Evolutionary conservation across 2,888 invertebrate genomes (phyloP).

Genomic region (Thereva nobilitata): DNA sequence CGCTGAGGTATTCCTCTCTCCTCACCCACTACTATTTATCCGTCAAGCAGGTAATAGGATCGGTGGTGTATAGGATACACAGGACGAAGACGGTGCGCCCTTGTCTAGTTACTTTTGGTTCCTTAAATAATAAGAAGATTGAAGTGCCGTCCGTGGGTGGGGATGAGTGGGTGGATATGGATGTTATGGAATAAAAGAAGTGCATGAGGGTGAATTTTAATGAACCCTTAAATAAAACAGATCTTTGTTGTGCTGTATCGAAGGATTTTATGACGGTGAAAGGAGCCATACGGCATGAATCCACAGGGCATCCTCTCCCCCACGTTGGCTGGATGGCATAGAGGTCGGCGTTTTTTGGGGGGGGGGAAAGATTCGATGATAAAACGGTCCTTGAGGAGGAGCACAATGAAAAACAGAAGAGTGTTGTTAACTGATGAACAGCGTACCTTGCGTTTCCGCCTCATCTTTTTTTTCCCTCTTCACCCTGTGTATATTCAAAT

Average conservation of each 20-base stretch:
- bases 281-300: slow-evolving; percentile 23
- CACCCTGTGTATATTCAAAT: slow-evolving; percentile 11
- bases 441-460: slow-evolving; percentile 9
- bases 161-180: neutral
- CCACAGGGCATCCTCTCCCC: slow-evolving; percentile 1
- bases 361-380: slow-evolving; percentile 10
- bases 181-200: slow-evolving; percentile 25
- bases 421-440: slow-evolving; percentile 26
- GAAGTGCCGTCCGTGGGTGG: neutral
- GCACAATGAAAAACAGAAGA: slow-evolving; percentile 24
- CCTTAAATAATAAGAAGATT: slow-evolving; percentile 31
- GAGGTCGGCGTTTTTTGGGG: too few species aligned
- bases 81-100: neutral
- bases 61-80: too few species aligned
- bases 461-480: neutral
- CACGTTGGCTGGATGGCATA: neutral
- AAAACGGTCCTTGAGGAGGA: slow-evolving; percentile 19
- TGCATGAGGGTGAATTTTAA: slow-evolving; percentile 42
- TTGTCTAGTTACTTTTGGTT: slow-evolving; percentile 10
- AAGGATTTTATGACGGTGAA: slow-evolving; percentile 33
- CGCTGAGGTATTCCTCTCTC: neutral
- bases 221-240: slow-evolving; percentile 41
- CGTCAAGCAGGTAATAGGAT: neutral
- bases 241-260: slow-evolving; percentile 35
- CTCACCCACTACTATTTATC: neutral